phyloP scores from a whole-genome alignment of 1,140 invertebrate species.

The Tetramorium parvispinum region DNA sequence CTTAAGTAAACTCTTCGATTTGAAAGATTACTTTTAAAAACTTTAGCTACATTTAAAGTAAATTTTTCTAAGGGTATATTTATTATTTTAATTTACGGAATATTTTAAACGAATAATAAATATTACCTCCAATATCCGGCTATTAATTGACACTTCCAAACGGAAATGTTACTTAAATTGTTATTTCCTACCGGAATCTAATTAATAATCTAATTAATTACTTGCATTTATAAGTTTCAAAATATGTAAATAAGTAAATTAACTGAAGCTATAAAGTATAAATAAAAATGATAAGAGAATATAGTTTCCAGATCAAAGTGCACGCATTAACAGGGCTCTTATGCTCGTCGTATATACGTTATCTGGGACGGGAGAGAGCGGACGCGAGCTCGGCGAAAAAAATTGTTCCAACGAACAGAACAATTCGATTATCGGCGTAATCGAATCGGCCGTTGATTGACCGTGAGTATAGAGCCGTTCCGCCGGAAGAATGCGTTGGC shows the following conservation, averaged over 20 bases:
- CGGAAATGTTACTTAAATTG: neutral
- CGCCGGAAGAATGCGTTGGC: constrained; percentile 45
- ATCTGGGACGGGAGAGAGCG: neutral
- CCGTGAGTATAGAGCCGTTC: constrained; percentile 55
- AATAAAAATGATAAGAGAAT: neutral
- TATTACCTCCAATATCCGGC: neutral
- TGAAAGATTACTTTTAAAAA: too few relatives aligned
- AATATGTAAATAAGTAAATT: neutral
- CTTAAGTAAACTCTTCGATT: too few relatives aligned
- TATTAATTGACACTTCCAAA: neutral
- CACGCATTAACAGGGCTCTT: constrained; percentile 5
- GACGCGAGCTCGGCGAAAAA: constrained; percentile 26
- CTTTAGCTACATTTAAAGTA: too few relatives aligned
- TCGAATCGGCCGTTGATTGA: constrained; percentile 59
- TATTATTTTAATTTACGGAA: neutral
- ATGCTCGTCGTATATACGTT: neutral
- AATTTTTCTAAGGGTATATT: too few relatives aligned
- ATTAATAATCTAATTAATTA: neutral
- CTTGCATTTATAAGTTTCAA: neutral
- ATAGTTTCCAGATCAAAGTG: neutral
- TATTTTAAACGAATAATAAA: neutral
- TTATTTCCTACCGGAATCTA: neutral
- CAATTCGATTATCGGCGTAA: constrained; percentile 58
- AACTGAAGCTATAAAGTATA: neutral
- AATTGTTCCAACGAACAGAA: constrained; percentile 54